These are phyloP conservation scores for Cepaea hortensis DNA, from an alignment of 2,888 invertebrate genomes.

Conservation along the genomic window DNA sequence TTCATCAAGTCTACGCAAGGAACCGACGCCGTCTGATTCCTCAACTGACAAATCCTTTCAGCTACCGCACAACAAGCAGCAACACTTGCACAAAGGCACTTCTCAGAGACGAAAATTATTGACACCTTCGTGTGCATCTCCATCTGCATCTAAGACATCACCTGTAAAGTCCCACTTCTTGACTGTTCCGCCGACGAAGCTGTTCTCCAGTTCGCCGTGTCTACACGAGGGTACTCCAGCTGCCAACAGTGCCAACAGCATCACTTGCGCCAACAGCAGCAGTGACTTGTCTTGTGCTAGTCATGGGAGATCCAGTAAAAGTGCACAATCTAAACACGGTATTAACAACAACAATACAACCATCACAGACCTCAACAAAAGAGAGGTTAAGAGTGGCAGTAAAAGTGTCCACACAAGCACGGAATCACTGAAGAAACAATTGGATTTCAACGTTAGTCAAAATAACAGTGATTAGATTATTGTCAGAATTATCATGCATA, in stretches of 20 bases:
- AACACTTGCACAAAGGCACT: neutral
- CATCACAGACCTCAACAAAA: neutral
- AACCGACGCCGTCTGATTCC: neutral
- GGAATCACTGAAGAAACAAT: neutral
- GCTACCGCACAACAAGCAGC: neutral
- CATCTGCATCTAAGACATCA: neutral
- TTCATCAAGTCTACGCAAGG: neutral
- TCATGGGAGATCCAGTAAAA: neutral
- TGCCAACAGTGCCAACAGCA: neutral
- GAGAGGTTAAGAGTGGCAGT: neutral
- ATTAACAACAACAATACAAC: conserved; percentile 1
- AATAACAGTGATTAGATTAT: neutral
- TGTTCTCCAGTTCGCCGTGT: conserved; percentile 15
- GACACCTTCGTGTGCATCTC: neutral
- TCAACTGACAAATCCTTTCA: neutral
- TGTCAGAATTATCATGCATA: neutral
- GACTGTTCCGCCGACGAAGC: neutral
- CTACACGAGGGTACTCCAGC: neutral
- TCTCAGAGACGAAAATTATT: neutral
- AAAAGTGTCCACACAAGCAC: neutral
- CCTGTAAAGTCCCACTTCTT: neutral
- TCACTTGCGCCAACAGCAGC: conserved; percentile 1
- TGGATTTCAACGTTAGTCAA: neutral
- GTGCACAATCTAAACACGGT: neutral
- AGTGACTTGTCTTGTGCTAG: neutral